These are phyloP conservation scores for Notocelia uddmanniana DNA, from an alignment of 2,888 invertebrate genomes.

Conservation along the genomic window DNA sequence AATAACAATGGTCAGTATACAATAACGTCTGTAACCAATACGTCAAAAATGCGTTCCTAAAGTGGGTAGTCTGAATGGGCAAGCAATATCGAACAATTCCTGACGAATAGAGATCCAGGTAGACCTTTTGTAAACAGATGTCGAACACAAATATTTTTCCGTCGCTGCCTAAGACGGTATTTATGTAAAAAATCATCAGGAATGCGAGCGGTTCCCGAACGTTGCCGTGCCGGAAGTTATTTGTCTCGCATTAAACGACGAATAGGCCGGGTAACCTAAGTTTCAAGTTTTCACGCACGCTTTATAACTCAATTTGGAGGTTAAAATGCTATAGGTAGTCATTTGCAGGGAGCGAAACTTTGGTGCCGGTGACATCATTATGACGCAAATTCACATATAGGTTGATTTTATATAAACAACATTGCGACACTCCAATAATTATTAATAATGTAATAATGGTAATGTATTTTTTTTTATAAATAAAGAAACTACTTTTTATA, in stretches of 20 bases:
- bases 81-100: neutral
- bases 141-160: slow-evolving; percentile 29
- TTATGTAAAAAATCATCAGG: slow-evolving; percentile 19
- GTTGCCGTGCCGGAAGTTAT: slow-evolving; percentile 21
- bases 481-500: too few species aligned
- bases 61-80: neutral
- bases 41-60: too few species aligned
- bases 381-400: too few species aligned
- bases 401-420: too few species aligned
- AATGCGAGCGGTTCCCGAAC: slow-evolving; percentile 9
- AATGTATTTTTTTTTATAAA: too few species aligned
- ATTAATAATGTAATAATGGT: too few species aligned
- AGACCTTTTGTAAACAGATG: neutral
- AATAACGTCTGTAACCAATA: too few species aligned
- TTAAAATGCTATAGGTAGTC: neutral
- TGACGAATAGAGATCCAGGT: neutral
- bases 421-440: too few species aligned
- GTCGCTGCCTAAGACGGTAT: slow-evolving; percentile 6
- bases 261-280: slow-evolving; percentile 1
- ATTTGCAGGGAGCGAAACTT: neutral
- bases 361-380: too few species aligned
- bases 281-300: slow-evolving; percentile 11
- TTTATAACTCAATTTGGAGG: neutral
- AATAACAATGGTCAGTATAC: too few species aligned
- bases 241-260: slow-evolving; percentile 23